Base-by-base conservation (phyloP, 2,888 invertebrate genomes). In the Noctua janthe region DNA sequence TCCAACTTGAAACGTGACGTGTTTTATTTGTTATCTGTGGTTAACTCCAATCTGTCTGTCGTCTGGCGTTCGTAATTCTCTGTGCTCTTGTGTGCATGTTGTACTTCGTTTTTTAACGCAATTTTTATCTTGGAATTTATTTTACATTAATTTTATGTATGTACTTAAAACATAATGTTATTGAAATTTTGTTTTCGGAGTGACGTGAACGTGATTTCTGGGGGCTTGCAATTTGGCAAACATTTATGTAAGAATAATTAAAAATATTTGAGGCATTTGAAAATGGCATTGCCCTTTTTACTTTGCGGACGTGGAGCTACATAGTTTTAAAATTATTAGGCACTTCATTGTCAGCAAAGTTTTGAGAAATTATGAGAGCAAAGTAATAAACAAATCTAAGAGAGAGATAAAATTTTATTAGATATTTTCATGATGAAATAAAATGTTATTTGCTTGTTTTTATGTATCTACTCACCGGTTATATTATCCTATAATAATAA, bases 301-400 rank as follows among this genome's bases (percentile, higher is more conserved):
- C 78, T 90, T 90, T 91, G 90, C 82, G 74, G 87, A 90, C 90
- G 91, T 90, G 90, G 90, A 91, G 78, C 76, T 80, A 75, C 75
- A n/a, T 59, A 72, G 23, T 56, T 73, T 82, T 73, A 66, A 70
- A 43, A 67, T 35, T 47, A 71, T 6, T 43, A 66, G 7, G 51
- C 51, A n/a, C 2, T 49, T 29, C 35, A 59, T 51, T 39, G 15
- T 64, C 64, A 29, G 17, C 20, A 13, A 69, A 47, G 20, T 20
- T 59, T 49, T 47, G 1, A 39, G 11, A 71, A 47, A 15, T 23
- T 59, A 39, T 47, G 1, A 39, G 8, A 77, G 47, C 20, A 47
- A 54, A 13, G 0, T 17, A 49, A 3, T 23, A 29, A 11, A 56
- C 49, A 43, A 69, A 67, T 69, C 10, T 2, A 8, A 0, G 54